phyloP scores from a whole-genome alignment of 2,113 vertebrate genomes.

The Hippopotamus amphibius region DNA sequence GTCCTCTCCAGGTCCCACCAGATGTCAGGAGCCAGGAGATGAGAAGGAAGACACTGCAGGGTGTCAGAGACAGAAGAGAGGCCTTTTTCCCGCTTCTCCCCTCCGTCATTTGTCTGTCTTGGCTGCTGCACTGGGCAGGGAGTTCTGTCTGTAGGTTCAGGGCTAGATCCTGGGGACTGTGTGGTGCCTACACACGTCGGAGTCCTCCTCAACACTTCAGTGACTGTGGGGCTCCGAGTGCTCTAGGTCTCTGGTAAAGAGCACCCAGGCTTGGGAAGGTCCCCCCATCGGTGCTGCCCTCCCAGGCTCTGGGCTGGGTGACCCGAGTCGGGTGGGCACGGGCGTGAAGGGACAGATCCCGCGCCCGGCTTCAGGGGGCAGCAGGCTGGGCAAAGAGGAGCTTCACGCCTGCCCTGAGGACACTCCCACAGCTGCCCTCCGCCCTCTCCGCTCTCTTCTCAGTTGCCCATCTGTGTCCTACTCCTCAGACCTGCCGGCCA shows the following conservation, averaged over 20 bases:
- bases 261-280: neutral
- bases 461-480: conserved; percentile 95
- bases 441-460: conserved; percentile 40
- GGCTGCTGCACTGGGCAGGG: neutral
- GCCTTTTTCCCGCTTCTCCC: neutral
- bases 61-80: neutral
- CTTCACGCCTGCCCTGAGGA: neutral
- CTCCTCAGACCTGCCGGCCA: conserved; percentile 92
- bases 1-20: neutral
- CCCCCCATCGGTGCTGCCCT: neutral
- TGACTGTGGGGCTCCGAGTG: neutral
- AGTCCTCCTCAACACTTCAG: neutral
- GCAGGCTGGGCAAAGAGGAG: neutral
- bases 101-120: neutral
- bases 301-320: neutral
- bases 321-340: neutral
- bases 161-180: neutral
- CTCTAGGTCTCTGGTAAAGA: neutral
- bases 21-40: neutral
- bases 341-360: neutral
- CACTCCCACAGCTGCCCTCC: neutral
- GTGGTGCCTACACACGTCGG: accelerated
- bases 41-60: neutral
- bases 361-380: neutral
- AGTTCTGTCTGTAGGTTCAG: neutral